Evolutionary conservation across 2,797 vertebrate species (phyloP), one percentile per base, ranked within the genome.

Genomic region (Miichthys miiuy): DNA sequence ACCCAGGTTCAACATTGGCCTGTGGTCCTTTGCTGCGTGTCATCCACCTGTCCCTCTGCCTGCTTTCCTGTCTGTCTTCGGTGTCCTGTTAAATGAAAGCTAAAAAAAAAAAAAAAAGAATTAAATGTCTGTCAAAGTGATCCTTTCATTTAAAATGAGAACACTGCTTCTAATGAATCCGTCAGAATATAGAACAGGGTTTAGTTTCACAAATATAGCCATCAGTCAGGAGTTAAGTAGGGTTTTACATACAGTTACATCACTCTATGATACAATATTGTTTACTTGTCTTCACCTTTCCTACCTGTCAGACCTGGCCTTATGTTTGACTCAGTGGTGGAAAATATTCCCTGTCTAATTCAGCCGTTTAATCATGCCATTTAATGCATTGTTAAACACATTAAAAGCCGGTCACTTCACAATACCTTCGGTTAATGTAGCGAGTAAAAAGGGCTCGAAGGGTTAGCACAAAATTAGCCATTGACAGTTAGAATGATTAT

Each of bases 341-440:
- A 60, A 80, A 84, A 80, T 72, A 87, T 81, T 84, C 55, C 56
- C 65, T 3, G 14, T 77, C 83, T 87, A 75, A 88, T 82, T 82
- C 76, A 73, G 79, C 50, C 44, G 50, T 78, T 89, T 92, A 91
- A 91, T 87, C 82, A 84, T 68, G 52, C 73, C 56, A 88, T 93
- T 91, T 88, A 91, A 90, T 87, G 90, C 84, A 78, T 90, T 91
- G 87, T 91, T 92, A 89, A 84, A 46, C 90, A 91, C 85, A 87
- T 90, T 92, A 90, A 87, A 89, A 85, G 79, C 72, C 7, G 25
- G 60, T 62, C 75, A 87, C 87, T 84, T 77, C 88, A 66, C 87
- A 87, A 84, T 82, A 82, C 81, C 81, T 90, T 79, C 41, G 13
- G 79, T 80, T 91, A 88, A 92, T 93, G 89, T 89, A 81, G 85